Evolutionary conservation across 2,797 vertebrate species (phyloP).

Genomic region (Epinephelus malabaricus): DNA sequence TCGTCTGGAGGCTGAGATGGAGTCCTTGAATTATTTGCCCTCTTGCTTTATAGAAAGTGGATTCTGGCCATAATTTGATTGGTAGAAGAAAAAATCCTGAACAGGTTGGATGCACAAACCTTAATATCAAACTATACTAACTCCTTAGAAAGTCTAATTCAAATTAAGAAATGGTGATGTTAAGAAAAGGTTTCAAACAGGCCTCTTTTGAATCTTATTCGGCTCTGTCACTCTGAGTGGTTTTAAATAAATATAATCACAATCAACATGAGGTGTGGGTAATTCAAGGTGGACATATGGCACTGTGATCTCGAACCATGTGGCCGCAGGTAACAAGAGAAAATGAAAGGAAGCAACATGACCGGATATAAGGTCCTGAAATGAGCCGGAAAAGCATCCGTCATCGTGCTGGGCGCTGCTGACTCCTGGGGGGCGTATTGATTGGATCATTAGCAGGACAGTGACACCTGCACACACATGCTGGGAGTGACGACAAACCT

Average conservation of each 20-base stretch:
- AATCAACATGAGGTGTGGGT: constrained; percentile 1
- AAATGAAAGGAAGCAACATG: constrained; percentile 13
- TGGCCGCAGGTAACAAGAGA: not conserved
- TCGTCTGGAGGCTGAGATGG: constrained; percentile 6
- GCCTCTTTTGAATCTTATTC: not conserved
- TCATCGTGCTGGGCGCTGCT: constrained; percentile 41
- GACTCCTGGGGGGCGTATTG: constrained; percentile 69
- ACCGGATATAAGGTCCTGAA: constrained; percentile 6
- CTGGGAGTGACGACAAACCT: constrained; percentile 56
- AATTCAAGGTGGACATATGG: constrained; percentile 10
- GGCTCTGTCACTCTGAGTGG: not conserved
- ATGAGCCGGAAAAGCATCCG: constrained; percentile 16
- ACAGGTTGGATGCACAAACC: not conserved
- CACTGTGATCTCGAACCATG: constrained; percentile 20
- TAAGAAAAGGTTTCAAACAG: not conserved
- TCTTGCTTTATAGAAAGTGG: not conserved
- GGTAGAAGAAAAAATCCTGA: not conserved
- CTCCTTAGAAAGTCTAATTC: too few species aligned
- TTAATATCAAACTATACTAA: not conserved
- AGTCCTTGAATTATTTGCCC: not conserved
- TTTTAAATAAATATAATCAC: not conserved
- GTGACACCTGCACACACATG: constrained; percentile 66
- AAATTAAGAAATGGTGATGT: not conserved
- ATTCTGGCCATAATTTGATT: not conserved
- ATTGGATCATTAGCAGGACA: constrained; percentile 81